Base-by-base conservation (phyloP, 2,113 vertebrate species). In the Arenaria interpres region DNA sequence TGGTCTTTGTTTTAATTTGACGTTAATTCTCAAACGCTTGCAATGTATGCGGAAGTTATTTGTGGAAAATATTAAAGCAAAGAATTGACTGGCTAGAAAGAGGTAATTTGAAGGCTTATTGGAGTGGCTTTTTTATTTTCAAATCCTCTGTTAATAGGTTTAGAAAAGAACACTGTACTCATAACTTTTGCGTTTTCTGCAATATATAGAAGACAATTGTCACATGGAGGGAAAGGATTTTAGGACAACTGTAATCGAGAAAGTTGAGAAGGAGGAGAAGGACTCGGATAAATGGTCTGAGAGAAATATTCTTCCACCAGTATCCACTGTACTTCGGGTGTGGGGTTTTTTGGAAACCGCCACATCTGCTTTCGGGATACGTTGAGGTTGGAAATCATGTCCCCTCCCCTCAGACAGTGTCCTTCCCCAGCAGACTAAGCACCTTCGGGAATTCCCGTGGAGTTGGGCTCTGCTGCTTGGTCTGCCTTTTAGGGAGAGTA, bases 11-110 rank as follows among this genome's bases (percentile, higher is more conserved):
- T 53, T n/a, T 37, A 27, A 7, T 59, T 75, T 74, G 41, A 5
- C 9, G 12, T 17, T 48, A 46, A 16, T 79, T 79, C 56, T 88
- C 75, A n/a, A 68, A 63, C 37, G 15, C 37, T 45, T 76, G 33
- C 24, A 9, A 4, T 69, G 18, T 20, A 8, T 3, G 3, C 1
- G 1, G 20, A 56, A 46, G 33, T n/a, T 53, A 43, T 10, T 62
- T 79, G 25, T 32, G 35, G 72, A 32, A 75, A 82, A 46, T 9
- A 35, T 8, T 82, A 39, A 56, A 76, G 5, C 21, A 45, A 43
- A 83, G 35, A 68, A 35, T 33, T 30, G 6, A 25, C 9, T n/a
- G 35, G 57, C 63, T 77, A 27, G 48, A 78, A 59, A 50, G 4
- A 27, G 37, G 12, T n/a, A 19, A 51, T 23, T 12, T 33, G 59